Evolutionary conservation across 2,113 vertebrate genomes (phyloP).

Genomic region (Daubentonia madagascariensis): DNA sequence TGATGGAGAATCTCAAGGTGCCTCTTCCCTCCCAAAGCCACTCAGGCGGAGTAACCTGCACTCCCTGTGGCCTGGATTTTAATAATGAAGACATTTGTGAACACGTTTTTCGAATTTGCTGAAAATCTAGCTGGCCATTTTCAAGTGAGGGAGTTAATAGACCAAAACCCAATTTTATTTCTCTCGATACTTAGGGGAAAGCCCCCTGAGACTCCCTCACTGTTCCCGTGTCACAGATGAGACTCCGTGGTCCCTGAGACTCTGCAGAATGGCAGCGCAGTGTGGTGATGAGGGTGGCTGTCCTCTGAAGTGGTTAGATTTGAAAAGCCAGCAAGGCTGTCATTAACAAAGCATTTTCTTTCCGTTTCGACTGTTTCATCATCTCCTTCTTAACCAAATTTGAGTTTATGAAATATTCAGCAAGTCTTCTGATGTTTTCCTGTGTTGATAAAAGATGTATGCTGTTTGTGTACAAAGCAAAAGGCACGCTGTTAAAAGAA

Average conservation of each 20-base stretch:
- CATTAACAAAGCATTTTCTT: neutral
- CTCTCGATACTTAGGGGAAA: neutral
- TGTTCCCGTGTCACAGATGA: no score
- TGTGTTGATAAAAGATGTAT: neutral
- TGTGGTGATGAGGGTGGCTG: neutral
- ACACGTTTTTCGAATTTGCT: neutral
- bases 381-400: neutral
- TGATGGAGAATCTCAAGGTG: neutral
- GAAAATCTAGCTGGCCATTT: neutral
- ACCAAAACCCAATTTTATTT: neutral
- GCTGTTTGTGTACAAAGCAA: neutral
- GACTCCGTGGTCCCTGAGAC: neutral
- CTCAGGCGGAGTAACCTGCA: neutral
- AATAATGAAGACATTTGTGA: neutral
- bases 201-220: no score
- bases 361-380: neutral
- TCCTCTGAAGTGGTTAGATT: neutral
- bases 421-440: neutral
- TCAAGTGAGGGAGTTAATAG: neutral
- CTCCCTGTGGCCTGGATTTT: neutral
- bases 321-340: neutral
- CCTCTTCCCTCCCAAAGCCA: neutral
- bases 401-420: neutral
- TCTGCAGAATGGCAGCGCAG: neutral
- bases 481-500: neutral